Evolutionary conservation across 2,113 vertebrate species (phyloP).

Genomic region (Crypturellus undulatus): DNA sequence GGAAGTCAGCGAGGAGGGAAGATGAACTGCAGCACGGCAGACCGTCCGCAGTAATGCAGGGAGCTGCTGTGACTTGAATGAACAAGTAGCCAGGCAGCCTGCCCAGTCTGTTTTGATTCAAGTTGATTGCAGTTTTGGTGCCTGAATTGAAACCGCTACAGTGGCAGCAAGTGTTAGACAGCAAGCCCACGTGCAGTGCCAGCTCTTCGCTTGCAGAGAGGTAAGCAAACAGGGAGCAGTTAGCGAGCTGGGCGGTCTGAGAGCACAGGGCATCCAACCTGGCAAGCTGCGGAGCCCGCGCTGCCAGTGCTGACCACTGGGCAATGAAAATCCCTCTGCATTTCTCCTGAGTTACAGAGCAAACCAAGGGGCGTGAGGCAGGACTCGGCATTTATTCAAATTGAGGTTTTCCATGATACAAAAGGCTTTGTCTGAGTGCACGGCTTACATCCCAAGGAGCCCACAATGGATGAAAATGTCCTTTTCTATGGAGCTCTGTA

Average conservation of each 20-base stretch:
- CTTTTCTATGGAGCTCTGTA: rapidly evolving
- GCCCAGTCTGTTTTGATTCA: background rate
- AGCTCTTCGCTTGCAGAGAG: background rate
- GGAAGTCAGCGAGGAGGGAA: constrained; percentile 36
- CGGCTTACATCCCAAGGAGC: background rate
- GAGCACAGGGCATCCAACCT: rapidly evolving
- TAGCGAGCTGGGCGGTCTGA: background rate
- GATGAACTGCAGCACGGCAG: background rate
- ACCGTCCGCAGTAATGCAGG: rapidly evolving
- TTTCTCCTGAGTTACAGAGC: rapidly evolving
- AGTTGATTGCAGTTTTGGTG: background rate
- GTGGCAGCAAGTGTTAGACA: rapidly evolving
- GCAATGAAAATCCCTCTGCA: background rate
- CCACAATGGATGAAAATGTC: background rate
- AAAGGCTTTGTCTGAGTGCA: background rate
- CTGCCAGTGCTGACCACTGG: rapidly evolving
- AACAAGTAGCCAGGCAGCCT: background rate
- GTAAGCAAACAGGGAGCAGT: constrained; percentile 4
- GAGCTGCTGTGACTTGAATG: background rate
- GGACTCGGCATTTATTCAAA: background rate
- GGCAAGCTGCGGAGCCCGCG: rapidly evolving
- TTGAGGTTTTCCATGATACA: rapidly evolving
- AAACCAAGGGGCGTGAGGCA: background rate
- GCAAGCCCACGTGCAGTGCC: rapidly evolving
- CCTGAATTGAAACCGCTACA: background rate